Evolutionary conservation across 2,113 vertebrate genomes (phyloP).

Genomic region (Lycocorax pyrrhopterus): DNA sequence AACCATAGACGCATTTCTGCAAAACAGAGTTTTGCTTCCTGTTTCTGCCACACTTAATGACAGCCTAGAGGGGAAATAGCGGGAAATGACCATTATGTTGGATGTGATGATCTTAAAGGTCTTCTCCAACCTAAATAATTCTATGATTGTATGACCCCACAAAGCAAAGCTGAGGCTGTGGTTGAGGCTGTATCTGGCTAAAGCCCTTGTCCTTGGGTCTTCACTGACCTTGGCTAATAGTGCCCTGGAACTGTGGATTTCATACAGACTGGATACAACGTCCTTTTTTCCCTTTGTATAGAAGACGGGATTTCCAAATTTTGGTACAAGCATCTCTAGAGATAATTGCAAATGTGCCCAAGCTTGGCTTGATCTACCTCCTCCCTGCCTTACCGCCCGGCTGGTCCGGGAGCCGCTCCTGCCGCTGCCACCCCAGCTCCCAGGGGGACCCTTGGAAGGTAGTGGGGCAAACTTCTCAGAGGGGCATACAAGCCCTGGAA

Average conservation of each 20-base stretch:
- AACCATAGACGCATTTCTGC: neutral
- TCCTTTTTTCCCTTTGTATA: neutral
- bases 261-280: accelerated
- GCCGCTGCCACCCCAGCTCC: neutral
- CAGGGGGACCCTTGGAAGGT: neutral
- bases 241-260: neutral
- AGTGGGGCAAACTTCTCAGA: neutral
- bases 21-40: neutral
- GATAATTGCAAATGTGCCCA: accelerated
- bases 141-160: neutral
- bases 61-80: neutral
- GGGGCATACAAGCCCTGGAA: neutral
- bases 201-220: neutral
- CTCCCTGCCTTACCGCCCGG: neutral
- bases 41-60: neutral
- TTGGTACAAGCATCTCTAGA: neutral
- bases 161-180: neutral
- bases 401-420: neutral
- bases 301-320: neutral
- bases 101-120: neutral
- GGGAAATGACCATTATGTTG: neutral
- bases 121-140: neutral
- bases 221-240: accelerated
- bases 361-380: neutral
- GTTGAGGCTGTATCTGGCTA: neutral